phyloP scores from a whole-genome alignment of 2,797 vertebrate genomes.

The Toxotes lorentzi region DNA sequence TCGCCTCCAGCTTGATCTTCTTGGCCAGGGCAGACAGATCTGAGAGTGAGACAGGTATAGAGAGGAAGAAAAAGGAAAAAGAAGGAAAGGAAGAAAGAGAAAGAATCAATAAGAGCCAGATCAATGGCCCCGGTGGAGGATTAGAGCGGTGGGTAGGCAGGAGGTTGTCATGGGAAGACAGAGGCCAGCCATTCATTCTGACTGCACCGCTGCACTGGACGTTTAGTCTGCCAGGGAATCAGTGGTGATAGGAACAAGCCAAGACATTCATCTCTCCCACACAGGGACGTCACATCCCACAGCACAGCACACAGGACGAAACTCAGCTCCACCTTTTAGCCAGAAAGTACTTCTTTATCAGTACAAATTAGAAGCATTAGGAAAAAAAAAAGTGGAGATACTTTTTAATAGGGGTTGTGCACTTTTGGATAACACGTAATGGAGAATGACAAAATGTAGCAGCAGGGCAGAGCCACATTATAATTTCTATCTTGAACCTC shows the following conservation, averaged over 20 bases:
- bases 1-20: constrained; percentile 98
- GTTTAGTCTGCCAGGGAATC: constrained; percentile 81
- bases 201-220: constrained; percentile 79
- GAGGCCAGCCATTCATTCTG: constrained; percentile 80
- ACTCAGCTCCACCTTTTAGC: constrained; percentile 56
- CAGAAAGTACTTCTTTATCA: constrained; percentile 54
- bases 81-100: constrained; percentile 47
- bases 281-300: constrained; percentile 76
- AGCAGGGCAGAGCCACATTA: constrained; percentile 71
- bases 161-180: constrained; percentile 82
- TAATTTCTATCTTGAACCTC: constrained; percentile 85
- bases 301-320: constrained; percentile 53
- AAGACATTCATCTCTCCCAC: constrained; percentile 83
- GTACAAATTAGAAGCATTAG: constrained; percentile 41
- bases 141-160: constrained; percentile 80
- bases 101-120: constrained; percentile 80
- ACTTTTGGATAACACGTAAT: constrained; percentile 85
- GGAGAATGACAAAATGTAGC: constrained; percentile 80
- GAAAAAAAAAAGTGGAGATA: constrained; percentile 23
- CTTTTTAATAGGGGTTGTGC: constrained; percentile 74
- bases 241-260: constrained; percentile 81
- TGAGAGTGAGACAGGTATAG: constrained; percentile 57
- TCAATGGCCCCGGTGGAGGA: constrained; percentile 81
- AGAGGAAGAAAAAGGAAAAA: constrained; percentile 39
- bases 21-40: constrained; percentile 90